Conservation (phyloP, 2,113 vertebrate genomes). For the Paratilapia polleni region DNA sequence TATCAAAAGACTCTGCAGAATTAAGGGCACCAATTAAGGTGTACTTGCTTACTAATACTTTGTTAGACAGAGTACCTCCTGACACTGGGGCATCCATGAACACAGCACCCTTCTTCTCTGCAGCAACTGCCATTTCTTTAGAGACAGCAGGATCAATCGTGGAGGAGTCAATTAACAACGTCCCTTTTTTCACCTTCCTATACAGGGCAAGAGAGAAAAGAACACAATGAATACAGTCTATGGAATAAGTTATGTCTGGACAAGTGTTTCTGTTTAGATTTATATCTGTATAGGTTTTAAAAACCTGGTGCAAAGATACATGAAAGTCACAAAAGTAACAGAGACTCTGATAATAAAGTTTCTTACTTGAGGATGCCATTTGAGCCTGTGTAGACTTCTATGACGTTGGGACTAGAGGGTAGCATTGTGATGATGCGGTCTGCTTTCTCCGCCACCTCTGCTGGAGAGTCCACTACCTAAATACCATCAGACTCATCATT, state of each 20-base stretch:
- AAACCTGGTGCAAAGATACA: not conserved
- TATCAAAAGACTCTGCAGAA: not conserved
- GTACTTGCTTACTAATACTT: not conserved
- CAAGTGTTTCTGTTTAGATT: not conserved
- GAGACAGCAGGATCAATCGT: slow-evolving; percentile 96
- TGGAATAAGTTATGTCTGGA: not conserved
- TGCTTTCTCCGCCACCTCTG: slow-evolving; percentile 94
- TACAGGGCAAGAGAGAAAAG: slow-evolving; percentile 2
- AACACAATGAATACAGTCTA: not conserved
- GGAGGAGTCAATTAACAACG: slow-evolving; percentile 96
- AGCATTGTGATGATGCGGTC: slow-evolving; percentile 99
- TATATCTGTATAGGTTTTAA: not conserved
- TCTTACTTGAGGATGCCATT: slow-evolving; percentile 97
- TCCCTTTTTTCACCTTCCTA: slow-evolving; percentile 98
- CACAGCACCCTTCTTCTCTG: slow-evolving; percentile 96
- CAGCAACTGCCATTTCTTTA: slow-evolving; percentile 91
- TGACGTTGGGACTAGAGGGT: slow-evolving; percentile 91
- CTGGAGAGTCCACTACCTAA: slow-evolving; percentile 92
- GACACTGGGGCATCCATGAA: slow-evolving; percentile 99
- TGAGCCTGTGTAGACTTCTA: slow-evolving; percentile 91
- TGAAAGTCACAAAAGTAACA: not conserved
- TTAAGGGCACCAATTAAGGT: not conserved
- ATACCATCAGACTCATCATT: not conserved
- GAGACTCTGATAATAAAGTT: not conserved
- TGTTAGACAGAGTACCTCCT: slow-evolving; percentile 85